phyloP scores from a whole-genome alignment of 2,113 vertebrate species.

The Pituophis catenifer region DNA sequence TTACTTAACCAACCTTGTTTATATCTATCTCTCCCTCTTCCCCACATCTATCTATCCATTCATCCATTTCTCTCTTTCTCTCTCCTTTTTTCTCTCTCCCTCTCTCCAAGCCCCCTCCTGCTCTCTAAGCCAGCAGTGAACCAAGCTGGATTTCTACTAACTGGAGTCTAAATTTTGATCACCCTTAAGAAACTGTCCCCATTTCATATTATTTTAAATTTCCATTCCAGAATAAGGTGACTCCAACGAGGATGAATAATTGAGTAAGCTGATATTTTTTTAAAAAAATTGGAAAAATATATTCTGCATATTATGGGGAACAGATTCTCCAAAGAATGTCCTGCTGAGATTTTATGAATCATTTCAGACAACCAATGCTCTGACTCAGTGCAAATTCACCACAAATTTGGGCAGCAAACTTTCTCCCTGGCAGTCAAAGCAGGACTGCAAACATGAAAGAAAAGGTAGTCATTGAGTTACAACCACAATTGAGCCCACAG shows the following conservation, averaged over 20 bases:
- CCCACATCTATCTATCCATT: too few relatives aligned
- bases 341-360: background rate
- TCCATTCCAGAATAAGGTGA: background rate
- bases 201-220: background rate
- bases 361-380: background rate
- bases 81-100: too few relatives aligned
- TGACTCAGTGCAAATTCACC: background rate
- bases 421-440: background rate
- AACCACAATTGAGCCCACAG: background rate
- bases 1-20: background rate
- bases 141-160: background rate
- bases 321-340: background rate
- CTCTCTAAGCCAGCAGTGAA: background rate
- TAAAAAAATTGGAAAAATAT: background rate
- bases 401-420: background rate
- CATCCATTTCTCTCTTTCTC: too few relatives aligned
- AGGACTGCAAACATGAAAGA: background rate
- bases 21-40: background rate
- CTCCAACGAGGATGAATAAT: background rate
- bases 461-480: background rate
- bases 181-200: background rate
- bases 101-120: background rate
- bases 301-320: background rate
- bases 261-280: background rate
- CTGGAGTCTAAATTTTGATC: background rate